phyloP scores from a whole-genome alignment of 2,888 invertebrate genomes.

The Choristoneura rosaceana region DNA sequence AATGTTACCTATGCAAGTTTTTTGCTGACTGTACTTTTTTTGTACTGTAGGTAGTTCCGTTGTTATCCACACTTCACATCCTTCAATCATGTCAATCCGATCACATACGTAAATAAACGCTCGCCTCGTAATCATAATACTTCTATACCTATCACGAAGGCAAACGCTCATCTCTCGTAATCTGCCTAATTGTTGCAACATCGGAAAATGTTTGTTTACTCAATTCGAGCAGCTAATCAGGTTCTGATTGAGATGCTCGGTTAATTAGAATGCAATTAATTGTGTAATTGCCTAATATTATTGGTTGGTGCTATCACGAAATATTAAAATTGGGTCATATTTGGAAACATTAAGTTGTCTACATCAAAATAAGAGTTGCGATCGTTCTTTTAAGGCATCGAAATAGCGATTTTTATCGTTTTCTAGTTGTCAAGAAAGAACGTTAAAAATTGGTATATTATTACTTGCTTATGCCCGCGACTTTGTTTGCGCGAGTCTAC shows the following conservation, averaged over 20 bases:
- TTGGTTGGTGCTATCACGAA: conserved; percentile 9
- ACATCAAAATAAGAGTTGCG: background rate
- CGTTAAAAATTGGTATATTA: too few relatives aligned
- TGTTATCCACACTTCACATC: too few relatives aligned
- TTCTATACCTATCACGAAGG: background rate
- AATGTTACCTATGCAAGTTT: too few relatives aligned
- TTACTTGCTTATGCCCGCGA: too few relatives aligned
- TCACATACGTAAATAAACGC: too few relatives aligned
- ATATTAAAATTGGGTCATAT: background rate
- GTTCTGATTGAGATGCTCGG: conserved; percentile 24
- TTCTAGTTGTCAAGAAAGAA: background rate
- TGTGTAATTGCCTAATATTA: conserved; percentile 23
- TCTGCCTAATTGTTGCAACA: conserved; percentile 22
- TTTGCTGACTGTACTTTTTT: too few relatives aligned
- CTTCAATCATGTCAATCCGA: too few relatives aligned
- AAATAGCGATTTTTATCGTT: background rate
- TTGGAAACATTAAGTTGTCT: background rate
- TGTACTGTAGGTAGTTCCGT: too few relatives aligned
- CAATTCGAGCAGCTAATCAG: conserved; percentile 13
- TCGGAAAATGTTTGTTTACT: conserved; percentile 20
- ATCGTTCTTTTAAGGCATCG: background rate
- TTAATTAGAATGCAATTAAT: conserved; percentile 28
- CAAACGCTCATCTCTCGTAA: background rate
- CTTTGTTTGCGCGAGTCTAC: too few relatives aligned
- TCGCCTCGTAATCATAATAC: too few relatives aligned